Evolutionary conservation across 2,888 invertebrate species (phyloP), one percentile per base, ranked within the genome.

Genomic region (Heliconius hortense): DNA sequence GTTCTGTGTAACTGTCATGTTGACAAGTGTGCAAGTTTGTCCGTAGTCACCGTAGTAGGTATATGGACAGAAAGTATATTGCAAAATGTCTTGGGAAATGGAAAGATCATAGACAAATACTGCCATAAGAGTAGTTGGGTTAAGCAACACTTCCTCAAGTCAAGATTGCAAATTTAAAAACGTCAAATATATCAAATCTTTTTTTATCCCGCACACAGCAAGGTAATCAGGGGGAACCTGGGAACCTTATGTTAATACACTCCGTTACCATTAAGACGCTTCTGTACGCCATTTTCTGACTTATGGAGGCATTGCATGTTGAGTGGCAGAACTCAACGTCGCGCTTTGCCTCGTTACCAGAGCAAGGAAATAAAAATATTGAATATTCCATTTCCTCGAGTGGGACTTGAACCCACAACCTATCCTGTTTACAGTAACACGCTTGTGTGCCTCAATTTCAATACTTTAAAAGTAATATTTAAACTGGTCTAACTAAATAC

Each of bases 1-100:
- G 73, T 70, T 69, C n/a, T 35, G 53, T 39, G 39, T 28, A 62
- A 72, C 39, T 71, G 39, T 60, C 28, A 71, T 28, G 69, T 69
- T 56, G 31, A 69, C 56, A 69, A 69, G 69, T 68, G 31, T 66
- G 24, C 24, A 66, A 31, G 53, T 69, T n/a, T 56, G 11, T 53
- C 0, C 64, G 64, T 39, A 66, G 4, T 8, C 28, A 13, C 28
- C 18, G 31, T 4, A 35, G 48, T 24, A 24, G 31, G 11, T 35
- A 35, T 39, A 66, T 66, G 15, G 8, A 66, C 39, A 39, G 39
- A 66, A 39, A 39, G 35, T 24, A 39, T 24, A 39, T 66, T 66
- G 66, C 66, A 15, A 66, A 43, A 66, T 24, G 11, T 43, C 24
- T 66, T 66, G 10, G 24, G 24, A 13, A 39, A 39, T 39, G 24